A percentile compares a stretch with the other conserved stretches of the same genome.
Evolutionary conservation across 2,888 invertebrate species (phyloP).

Genomic region (Seira musarum): DNA sequence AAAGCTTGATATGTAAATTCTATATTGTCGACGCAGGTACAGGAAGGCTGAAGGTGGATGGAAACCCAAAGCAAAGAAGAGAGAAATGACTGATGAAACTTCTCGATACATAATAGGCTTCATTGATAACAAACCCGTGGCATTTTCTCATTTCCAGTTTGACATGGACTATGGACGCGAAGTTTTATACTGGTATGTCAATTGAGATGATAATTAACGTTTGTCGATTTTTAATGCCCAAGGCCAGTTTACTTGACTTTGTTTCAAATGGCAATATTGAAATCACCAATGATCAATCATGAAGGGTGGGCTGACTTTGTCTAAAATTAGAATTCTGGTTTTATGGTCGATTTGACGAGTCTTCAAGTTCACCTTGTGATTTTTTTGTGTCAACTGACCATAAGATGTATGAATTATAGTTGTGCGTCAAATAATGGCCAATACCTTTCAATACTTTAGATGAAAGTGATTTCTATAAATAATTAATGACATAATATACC

Average conservation of each 20-base stretch:
- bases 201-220: background rate
- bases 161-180: slow-evolving; percentile 85
- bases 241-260: background rate
- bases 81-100: slow-evolving; percentile 82
- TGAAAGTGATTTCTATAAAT: no score
- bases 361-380: slow-evolving; percentile 3
- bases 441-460: no score
- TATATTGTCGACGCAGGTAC: slow-evolving; percentile 77
- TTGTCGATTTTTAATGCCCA: background rate
- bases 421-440: no score
- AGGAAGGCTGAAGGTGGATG: slow-evolving; percentile 87
- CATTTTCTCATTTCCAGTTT: slow-evolving; percentile 87
- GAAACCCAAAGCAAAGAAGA: slow-evolving; percentile 81
- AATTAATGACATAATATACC: slow-evolving; percentile 6
- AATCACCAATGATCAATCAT: no score
- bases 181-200: slow-evolving; percentile 85
- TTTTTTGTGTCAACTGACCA: no score
- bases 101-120: slow-evolving; percentile 83
- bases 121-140: slow-evolving; percentile 76
- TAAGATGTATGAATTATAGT: no score
- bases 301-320: no score
- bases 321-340: no score
- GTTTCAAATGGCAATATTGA: no score
- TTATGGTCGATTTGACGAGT: no score
- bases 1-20: no score